Base-by-base conservation (phyloP, 53 echinoderm and acorn worm genomes). In the Astropecten irregularis region DNA sequence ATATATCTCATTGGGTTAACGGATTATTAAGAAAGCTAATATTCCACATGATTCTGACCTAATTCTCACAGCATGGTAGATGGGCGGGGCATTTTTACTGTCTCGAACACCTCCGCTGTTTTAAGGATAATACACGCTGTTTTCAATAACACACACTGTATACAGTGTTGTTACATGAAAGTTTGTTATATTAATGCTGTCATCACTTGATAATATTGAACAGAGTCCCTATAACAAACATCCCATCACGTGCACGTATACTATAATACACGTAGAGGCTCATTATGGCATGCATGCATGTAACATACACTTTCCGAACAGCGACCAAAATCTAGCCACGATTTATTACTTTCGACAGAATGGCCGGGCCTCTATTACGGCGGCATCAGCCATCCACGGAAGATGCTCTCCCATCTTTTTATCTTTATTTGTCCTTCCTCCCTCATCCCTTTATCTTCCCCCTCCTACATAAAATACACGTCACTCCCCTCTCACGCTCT, bases 171-270 rank as follows among this genome's bases (percentile, higher is more conserved):
- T 19, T n/a, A n/a, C n/a, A n/a, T n/a, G n/a, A n/a, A n/a, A n/a
- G n/a, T 32, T 28, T 71, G 71, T 52, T 71, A 71, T 50, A 49
- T 51, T 71, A 71, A 71, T 53, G 51, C 71, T 71, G 71, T 71
- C 71, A 52, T 16, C 71, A 71, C 71, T 20, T 71, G 71, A 34
- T 71, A 71, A 71, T 71, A 71, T 71, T 71, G 37, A 19, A 50
- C 31, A 35, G 31, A 29, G 51, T 30, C 28, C 33, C 51, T 51
- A n/a, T n/a, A 71, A 71, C 71, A 71, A 71, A 71, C 71, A 50
- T 49, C 44, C 71, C 30, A 48, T n/a, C 69, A 49, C 71, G 50
- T 50, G 35, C 19, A 3, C 9, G 22, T 8, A 28, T 15, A 23
- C 32, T 32, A 28, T 69, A 51, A 20, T 14, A 26, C 51, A 34